Base-by-base conservation (phyloP, 2,888 invertebrate genomes). In the Leistus spinibarbis region DNA sequence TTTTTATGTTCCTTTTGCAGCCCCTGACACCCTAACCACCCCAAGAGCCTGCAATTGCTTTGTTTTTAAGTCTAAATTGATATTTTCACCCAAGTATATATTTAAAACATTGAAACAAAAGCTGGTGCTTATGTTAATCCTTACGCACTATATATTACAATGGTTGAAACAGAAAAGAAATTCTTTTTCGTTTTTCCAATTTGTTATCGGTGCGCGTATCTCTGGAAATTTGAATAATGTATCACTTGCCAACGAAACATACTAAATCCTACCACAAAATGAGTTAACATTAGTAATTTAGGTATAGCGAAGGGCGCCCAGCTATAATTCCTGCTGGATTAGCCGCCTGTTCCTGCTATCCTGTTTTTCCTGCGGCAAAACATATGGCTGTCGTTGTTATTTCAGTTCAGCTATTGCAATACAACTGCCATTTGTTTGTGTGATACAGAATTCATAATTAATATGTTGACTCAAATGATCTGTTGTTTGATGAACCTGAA, bases 231-330 rank as follows among this genome's bases (percentile, higher is more conserved):
- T 73, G 73, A 73, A 73, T 73, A 73, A 73, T 73, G 73, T 72
- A 72, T 66, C 57, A 40, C 20, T 19, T 27, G 73, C 60, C 53
- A 53, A 40, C 20, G 66, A 60, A 60, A 66, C 27, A 73, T 22
- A 66, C 54, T 67, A 73, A 73, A 73, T 73, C 73, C 73, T 17
- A 54, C 73, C 73, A 20, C 73, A 73, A 73, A 73, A 73, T 67
- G 73, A 73, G 73, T 73, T 73, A 73, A 67, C 67, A 73, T 73
- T 67, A 62, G 73, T 73, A 73, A 73, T 73, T 73, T 73, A 67
- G 67, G 67, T 54, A 40, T 54, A 24, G 53, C 16, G 22, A 60
- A 23, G 67, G 73, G 73, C 60, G 72, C 40, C 7, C 5, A n/a
- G 40, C 40, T 40, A 40, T 40, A 40, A 40, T 40, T 40, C 40